Evolutionary conservation across 1,140 invertebrate genomes (phyloP).

Genomic region (Cepaea nemoralis): DNA sequence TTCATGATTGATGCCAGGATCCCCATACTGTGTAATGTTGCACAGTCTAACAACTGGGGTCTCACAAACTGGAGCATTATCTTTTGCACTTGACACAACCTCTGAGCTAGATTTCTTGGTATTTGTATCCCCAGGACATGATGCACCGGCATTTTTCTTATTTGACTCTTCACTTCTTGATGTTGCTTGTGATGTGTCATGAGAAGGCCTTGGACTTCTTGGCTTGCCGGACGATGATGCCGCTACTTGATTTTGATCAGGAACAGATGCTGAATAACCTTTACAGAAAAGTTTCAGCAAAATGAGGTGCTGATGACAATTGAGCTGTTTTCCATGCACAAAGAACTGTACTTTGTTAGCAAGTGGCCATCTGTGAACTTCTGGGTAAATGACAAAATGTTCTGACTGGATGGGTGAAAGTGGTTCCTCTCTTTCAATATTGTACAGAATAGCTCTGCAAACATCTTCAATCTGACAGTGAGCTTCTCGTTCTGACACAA

Average conservation of each 20-base stretch:
- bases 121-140: background rate
- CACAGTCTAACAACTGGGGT: background rate
- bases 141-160: background rate
- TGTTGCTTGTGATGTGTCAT: background rate
- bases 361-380: background rate
- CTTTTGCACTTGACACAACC: background rate
- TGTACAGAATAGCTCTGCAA: background rate
- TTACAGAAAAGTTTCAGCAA: background rate
- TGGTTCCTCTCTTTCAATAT: background rate
- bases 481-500: background rate
- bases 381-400: background rate
- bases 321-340: background rate
- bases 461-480: slow-evolving; percentile 6
- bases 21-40: background rate
- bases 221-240: background rate
- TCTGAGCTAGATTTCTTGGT: background rate
- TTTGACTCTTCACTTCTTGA: background rate
- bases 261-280: background rate
- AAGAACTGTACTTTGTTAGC: background rate
- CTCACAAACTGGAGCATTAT: background rate
- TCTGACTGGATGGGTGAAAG: background rate
- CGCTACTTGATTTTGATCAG: background rate
- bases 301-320: background rate
- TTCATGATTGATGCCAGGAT: background rate
- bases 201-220: background rate